Base-by-base conservation (phyloP, 2,888 invertebrate genomes). In the Dasysyrphus tricinctus region DNA sequence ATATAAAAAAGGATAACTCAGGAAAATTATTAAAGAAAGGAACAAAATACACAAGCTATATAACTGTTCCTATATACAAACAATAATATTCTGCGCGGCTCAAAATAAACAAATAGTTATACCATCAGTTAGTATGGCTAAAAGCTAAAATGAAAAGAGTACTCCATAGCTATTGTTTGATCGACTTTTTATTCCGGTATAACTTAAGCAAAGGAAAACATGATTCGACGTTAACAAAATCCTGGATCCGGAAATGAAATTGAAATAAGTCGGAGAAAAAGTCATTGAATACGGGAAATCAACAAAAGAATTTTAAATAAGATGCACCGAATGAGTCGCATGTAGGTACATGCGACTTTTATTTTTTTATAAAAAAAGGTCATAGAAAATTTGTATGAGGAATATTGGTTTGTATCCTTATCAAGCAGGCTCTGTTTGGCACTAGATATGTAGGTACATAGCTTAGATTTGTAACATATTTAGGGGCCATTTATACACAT, bases 1-100 rank as follows among this genome's bases (percentile, higher is more conserved):
- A 69, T 82, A 82, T 59, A 63, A 82, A 82, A 77, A 83, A 79
- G 67, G 78, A 79, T 63, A 83, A 75, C 63, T 79, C 42, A 24
- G n/a, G 24, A 42, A 19, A 42, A 42, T 61, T 42, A 59, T 59
- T 29, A 42, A 59, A 39, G 12, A 14, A 61, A 24, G 16, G 12
- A 42, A 42, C 4, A 14, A 61, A 42, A 2, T 24, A 61, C 39
- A 42, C 14, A 24, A 61, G 24, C 61, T 34, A 34, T 34, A 34
- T 9, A 12, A 12, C 11, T 34, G 14, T 32, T 32, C 5, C 3
- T 34, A 2, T 32, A 34, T 16, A n/a, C 2, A 5, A 5, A 37
- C 3, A 5, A 73, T 72, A 75, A 54, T 54, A 54, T 32, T 34
- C 14, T 24, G 7, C 19, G 39, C 80, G 54, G 54, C 56, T 70